These are phyloP conservation scores for Sebastes oblongus DNA, from an alignment of 2,797 vertebrate species.

Conservation along the genomic window DNA sequence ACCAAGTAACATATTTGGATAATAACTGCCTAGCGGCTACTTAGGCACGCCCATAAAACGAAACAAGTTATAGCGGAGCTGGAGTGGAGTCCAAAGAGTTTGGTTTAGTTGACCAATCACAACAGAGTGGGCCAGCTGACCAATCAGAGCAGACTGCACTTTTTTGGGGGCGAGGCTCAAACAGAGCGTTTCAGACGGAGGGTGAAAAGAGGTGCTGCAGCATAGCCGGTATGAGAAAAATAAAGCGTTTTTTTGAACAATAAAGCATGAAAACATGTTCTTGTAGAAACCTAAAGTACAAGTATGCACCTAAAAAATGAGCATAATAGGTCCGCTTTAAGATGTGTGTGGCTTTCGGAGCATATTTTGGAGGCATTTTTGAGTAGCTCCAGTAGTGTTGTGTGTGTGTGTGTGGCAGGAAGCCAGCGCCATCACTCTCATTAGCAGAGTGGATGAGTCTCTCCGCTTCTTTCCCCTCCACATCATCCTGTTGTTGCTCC, in stretches of 20 bases:
- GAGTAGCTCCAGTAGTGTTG: not conserved
- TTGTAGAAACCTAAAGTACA: not conserved
- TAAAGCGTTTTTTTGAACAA: not conserved
- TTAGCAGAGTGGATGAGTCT: conserved; percentile 67
- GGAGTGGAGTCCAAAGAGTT: too few species aligned
- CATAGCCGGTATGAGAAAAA: too few species aligned
- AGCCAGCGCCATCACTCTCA: conserved; percentile 52
- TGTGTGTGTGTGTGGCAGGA: conserved; percentile 15
- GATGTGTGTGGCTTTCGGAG: conserved; percentile 7
- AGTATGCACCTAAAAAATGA: not conserved
- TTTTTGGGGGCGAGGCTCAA: too few species aligned
- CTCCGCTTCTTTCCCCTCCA: conserved; percentile 14
- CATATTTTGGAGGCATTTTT: not conserved
- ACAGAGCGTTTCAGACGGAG: too few species aligned
- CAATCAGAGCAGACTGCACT: too few species aligned
- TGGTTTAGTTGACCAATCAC: too few species aligned
- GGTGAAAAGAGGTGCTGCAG: too few species aligned
- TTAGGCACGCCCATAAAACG: too few species aligned
- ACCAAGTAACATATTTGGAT: too few species aligned
- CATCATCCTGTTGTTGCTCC: conserved; percentile 37
- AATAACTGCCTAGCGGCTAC: too few species aligned
- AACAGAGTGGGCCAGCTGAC: too few species aligned
- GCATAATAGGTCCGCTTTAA: not conserved
- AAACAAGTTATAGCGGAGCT: too few species aligned
- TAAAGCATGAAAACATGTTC: not conserved